These are phyloP conservation scores for Tachina fera DNA, from an alignment of 2,888 invertebrate species.

Conservation along the genomic window DNA sequence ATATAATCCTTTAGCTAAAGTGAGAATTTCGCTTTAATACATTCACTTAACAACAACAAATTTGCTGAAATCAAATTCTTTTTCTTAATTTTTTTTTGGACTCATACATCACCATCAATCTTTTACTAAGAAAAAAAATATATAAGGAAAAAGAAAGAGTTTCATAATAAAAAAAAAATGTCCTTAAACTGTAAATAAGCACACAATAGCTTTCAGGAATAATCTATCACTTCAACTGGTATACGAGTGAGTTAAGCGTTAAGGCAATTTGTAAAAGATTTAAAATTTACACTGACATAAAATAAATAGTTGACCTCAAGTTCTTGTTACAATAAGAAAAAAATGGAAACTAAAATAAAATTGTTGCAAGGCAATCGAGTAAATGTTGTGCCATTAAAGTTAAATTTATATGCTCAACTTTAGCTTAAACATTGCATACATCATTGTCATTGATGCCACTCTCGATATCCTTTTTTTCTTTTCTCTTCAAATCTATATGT, in stretches of 20 bases:
- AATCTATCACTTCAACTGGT: slow-evolving; percentile 7
- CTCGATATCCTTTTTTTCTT: slow-evolving; percentile 8
- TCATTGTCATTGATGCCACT: slow-evolving; percentile 24
- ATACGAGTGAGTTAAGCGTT: slow-evolving; percentile 1
- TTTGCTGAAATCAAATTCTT: slow-evolving; percentile 13
- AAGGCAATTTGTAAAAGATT: slow-evolving; percentile 36
- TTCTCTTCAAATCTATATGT: background rate
- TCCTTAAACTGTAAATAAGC: background rate
- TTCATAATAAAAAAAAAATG: slow-evolving; percentile 3
- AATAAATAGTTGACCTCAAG: slow-evolving; percentile 35
- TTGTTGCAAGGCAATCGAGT: slow-evolving; percentile 4
- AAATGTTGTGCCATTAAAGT: slow-evolving; percentile 23
- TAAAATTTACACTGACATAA: slow-evolving; percentile 21
- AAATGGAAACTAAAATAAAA: background rate
- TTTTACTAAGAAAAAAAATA: background rate
- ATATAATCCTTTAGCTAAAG: background rate
- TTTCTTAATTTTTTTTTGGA: background rate
- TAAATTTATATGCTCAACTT: slow-evolving; percentile 20
- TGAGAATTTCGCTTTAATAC: background rate
- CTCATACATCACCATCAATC: slow-evolving; percentile 32
- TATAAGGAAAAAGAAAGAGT: background rate
- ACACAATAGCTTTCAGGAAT: slow-evolving; percentile 11
- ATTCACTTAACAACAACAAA: slow-evolving; percentile 8
- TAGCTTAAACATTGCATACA: slow-evolving; percentile 13
- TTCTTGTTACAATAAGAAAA: background rate